Conservation (phyloP, 2,113 vertebrate species). For the Trinectes maculatus region DNA sequence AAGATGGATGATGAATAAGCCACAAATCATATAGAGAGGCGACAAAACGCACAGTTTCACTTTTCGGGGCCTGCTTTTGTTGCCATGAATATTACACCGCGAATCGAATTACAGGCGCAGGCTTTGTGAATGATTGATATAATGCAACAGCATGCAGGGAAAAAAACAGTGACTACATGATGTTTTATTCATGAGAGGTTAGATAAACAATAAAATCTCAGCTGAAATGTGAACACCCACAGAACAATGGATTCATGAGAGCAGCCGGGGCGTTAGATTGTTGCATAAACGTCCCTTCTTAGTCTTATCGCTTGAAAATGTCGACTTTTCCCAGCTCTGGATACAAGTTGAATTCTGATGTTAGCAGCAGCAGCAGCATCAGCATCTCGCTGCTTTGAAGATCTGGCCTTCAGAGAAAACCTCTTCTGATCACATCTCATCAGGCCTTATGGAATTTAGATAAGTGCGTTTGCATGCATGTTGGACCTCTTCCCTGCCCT, state of each 20-base stretch:
- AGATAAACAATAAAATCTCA: slow-evolving; percentile 68
- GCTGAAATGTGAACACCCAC: slow-evolving; percentile 47
- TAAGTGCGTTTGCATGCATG: slow-evolving; percentile 58
- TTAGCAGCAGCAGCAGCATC: slow-evolving; percentile 8
- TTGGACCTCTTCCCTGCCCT: slow-evolving; percentile 31
- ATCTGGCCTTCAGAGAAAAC: slow-evolving; percentile 37
- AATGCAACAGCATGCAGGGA: slow-evolving; percentile 61
- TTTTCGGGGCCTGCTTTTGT: slow-evolving; percentile 55
- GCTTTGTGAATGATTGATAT: slow-evolving; percentile 72
- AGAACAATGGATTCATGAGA: slow-evolving; percentile 40
- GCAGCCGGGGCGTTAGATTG: slow-evolving; percentile 46
- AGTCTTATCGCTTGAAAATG: slow-evolving; percentile 28
- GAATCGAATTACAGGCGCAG: slow-evolving; percentile 64
- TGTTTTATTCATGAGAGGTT: slow-evolving; percentile 75
- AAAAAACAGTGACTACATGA: slow-evolving; percentile 50
- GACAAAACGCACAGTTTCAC: slow-evolving; percentile 49
- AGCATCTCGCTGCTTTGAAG: slow-evolving; percentile 32
- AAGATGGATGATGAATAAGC: slow-evolving; percentile 59
- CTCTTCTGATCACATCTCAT: slow-evolving; percentile 59
- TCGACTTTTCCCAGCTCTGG: slow-evolving; percentile 12
- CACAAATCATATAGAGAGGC: slow-evolving; percentile 48
- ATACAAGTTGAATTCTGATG: slow-evolving; percentile 47
- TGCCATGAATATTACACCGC: slow-evolving; percentile 63
- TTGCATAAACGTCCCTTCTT: slow-evolving; percentile 52
- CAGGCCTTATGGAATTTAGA: slow-evolving; percentile 58